Evolutionary conservation across 2,113 vertebrate species (phyloP).

Genomic region (Egretta garzetta): DNA sequence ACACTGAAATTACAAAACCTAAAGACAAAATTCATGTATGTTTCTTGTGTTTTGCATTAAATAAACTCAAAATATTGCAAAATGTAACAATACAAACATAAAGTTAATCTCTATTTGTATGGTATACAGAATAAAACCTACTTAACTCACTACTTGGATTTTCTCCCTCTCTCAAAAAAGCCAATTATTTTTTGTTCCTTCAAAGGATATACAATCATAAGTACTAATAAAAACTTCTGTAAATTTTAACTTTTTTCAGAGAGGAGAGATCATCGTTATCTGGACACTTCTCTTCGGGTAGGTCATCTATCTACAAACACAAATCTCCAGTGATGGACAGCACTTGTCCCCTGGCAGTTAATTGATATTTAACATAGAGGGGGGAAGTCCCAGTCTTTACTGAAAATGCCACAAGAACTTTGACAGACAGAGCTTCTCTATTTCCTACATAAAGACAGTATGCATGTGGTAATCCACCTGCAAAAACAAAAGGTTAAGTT

Average conservation of each 20-base stretch:
- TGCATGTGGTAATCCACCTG: neutral
- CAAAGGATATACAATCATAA: neutral
- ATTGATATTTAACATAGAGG: fast-evolving
- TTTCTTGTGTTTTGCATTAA: neutral
- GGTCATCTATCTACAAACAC: neutral
- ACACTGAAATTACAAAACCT: neutral
- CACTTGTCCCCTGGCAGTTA: neutral
- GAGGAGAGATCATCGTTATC: neutral
- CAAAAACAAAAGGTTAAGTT: neutral
- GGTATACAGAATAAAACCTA: neutral
- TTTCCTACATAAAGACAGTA: neutral
- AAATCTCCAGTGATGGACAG: neutral
- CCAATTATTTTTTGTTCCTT: neutral
- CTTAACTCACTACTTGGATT: neutral
- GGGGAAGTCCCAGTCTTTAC: neutral
- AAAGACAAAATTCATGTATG: neutral
- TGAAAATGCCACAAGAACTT: neutral
- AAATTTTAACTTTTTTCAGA: neutral
- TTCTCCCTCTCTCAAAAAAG: neutral
- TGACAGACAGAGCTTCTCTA: neutral
- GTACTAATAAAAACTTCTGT: neutral
- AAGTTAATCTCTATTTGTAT: neutral
- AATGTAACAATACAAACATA: neutral
- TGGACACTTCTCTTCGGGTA: neutral
- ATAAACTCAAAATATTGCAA: neutral